A percentile compares a stretch with the other conserved stretches of the same genome.
Evolutionary conservation across 2,888 invertebrate species (phyloP).

Genomic region (Sesia bembeciformis): DNA sequence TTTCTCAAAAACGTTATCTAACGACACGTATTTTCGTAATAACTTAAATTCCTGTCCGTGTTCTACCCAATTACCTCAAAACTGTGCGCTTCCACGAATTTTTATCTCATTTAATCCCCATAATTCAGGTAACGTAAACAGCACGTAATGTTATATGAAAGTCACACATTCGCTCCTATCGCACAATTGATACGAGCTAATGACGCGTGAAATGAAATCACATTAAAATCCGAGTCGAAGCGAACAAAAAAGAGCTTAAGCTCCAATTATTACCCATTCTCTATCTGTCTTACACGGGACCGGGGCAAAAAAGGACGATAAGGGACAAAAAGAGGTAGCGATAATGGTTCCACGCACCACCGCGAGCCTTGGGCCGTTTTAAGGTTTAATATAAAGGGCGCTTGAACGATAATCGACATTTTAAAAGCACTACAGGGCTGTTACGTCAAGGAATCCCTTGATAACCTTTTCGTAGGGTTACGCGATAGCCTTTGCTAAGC

Average conservation of each 20-base stretch:
- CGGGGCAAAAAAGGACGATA: constrained; percentile 36
- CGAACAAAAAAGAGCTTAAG: constrained; percentile 51
- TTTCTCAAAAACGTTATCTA: too few species aligned
- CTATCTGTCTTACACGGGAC: constrained; percentile 59
- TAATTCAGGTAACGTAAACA: not conserved
- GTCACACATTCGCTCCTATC: constrained; percentile 7
- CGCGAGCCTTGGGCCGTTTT: constrained; percentile 35
- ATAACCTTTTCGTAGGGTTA: constrained; percentile 29
- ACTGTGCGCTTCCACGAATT: not conserved
- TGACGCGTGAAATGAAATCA: constrained; percentile 45
- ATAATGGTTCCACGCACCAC: constrained; percentile 50
- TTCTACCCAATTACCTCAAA: not conserved
- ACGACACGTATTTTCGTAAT: not conserved
- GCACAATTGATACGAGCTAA: constrained; percentile 33
- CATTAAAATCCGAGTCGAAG: constrained; percentile 45
- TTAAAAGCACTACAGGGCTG: constrained; percentile 42
- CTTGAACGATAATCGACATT: constrained; percentile 51
- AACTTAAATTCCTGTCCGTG: not conserved
- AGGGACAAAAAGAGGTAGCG: constrained; percentile 47
- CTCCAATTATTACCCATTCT: constrained; percentile 63
- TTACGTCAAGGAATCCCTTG: constrained; percentile 24
- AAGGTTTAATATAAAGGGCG: constrained; percentile 51
- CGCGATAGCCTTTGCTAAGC: constrained; percentile 37
- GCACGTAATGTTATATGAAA: not conserved
- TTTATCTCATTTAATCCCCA: not conserved